Percentiles rank a stretch among this genome's conserved stretches.
Conservation (phyloP, 2,797 vertebrate genomes). For the Helostoma temminkii region DNA sequence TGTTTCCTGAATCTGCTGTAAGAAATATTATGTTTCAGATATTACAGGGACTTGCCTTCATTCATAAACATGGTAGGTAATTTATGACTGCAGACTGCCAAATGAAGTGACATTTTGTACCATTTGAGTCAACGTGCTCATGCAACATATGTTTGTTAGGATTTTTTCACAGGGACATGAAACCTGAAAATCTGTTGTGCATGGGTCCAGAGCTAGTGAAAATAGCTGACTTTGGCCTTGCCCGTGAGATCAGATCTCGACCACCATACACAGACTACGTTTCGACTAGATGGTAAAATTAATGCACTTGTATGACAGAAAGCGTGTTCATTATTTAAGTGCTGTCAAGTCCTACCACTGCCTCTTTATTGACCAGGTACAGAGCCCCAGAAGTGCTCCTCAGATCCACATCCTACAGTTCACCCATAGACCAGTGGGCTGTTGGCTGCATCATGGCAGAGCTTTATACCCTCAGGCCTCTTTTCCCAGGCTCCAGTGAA, state of each 20-base stretch:
- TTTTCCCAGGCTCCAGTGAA: conserved; percentile 97
- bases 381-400: conserved; percentile 96
- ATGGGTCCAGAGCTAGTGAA: conserved; percentile 98
- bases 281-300: conserved; percentile 90
- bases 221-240: conserved; percentile 98
- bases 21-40: conserved; percentile 99
- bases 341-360: neutral
- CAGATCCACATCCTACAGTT: conserved; percentile 93
- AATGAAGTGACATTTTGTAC: neutral
- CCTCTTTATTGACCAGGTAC: conserved; percentile 86
- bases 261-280: conserved; percentile 99
- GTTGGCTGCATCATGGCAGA: conserved; percentile 99
- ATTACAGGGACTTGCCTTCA: conserved; percentile 96
- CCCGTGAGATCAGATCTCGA: conserved; percentile 94
- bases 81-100: neutral
- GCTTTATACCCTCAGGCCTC: conserved; percentile 93
- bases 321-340: neutral
- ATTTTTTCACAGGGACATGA: conserved; percentile 98
- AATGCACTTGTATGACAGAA: neutral
- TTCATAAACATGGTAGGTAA: conserved; percentile 89
- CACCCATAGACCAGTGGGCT: conserved; percentile 98
- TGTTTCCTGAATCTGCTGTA: conserved; percentile 97
- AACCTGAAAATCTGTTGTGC: conserved; percentile 98
- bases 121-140: neutral
- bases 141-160: conserved; percentile 76